phyloP scores from a whole-genome alignment of 2,888 invertebrate genomes.

The Rhagonycha fulva region DNA sequence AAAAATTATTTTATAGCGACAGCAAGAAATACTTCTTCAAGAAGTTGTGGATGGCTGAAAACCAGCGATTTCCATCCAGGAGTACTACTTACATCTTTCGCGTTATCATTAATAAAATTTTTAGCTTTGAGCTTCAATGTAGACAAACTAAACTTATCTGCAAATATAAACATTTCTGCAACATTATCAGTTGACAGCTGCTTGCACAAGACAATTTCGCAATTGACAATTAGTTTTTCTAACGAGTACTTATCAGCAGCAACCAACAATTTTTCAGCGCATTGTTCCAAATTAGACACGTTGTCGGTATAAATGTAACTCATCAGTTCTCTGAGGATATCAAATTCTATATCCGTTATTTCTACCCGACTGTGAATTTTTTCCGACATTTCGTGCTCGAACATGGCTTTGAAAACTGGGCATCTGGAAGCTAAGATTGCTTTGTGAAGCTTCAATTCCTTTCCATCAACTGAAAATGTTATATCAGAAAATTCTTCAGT shows the following conservation, averaged over 20 bases:
- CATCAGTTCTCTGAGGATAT: slow-evolving; percentile 95
- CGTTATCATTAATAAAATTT: background rate
- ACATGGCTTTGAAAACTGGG: slow-evolving; percentile 99
- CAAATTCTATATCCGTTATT: slow-evolving; percentile 97
- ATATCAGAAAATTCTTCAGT: background rate
- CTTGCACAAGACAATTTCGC: background rate
- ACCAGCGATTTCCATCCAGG: background rate
- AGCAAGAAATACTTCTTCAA: background rate
- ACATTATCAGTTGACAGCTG: background rate
- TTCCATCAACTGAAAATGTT: background rate
- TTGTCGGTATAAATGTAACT: slow-evolving; percentile 98
- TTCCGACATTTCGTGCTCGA: slow-evolving; percentile 99
- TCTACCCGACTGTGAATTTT: slow-evolving; percentile 95
- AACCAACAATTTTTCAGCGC: slow-evolving; percentile 96
- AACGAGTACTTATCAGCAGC: background rate
- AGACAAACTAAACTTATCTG: background rate
- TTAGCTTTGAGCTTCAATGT: background rate
- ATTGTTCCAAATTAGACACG: slow-evolving; percentile 93
- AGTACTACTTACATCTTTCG: background rate
- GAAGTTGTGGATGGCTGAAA: background rate
- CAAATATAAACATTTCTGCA: background rate
- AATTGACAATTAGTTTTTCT: background rate
- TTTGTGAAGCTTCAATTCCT: background rate
- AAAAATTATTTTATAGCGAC: background rate
- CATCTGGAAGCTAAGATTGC: slow-evolving; percentile 75